Evolutionary conservation across 2,888 invertebrate species (phyloP).

Genomic region (Rhogogaster chlorosoma): DNA sequence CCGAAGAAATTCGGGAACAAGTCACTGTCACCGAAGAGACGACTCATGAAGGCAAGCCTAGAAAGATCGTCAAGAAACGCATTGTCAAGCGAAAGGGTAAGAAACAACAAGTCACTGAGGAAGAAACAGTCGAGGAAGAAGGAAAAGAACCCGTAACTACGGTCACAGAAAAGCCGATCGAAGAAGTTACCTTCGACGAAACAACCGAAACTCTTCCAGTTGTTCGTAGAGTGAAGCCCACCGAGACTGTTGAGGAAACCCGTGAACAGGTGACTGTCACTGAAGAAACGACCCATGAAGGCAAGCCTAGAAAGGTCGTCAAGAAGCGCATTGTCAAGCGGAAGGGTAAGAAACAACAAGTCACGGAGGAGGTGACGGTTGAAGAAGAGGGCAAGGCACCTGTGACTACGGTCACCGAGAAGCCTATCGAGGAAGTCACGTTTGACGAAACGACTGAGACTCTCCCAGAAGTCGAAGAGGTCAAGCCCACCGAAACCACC

Average conservation of each 20-base stretch:
- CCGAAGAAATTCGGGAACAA: constrained; percentile 63
- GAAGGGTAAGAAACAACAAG: constrained; percentile 76
- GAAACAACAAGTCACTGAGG: constrained; percentile 58
- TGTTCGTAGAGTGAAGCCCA: constrained; percentile 63
- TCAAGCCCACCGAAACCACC: constrained; percentile 57
- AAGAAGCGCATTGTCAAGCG: constrained; percentile 75
- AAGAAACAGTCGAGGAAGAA: too few relatives aligned
- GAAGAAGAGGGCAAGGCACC: constrained; percentile 77
- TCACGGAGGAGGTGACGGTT: constrained; percentile 78
- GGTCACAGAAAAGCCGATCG: neutral
- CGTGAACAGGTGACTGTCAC: constrained; percentile 71
- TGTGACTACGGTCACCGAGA: constrained; percentile 69
- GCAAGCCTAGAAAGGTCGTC: constrained; percentile 72
- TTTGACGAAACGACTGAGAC: constrained; percentile 3
- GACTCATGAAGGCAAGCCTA: constrained; percentile 65
- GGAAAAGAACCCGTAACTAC: too few relatives aligned
- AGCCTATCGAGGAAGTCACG: constrained; percentile 59
- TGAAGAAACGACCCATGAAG: constrained; percentile 75
- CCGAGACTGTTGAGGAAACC: constrained; percentile 66
- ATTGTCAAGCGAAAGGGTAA: constrained; percentile 56
- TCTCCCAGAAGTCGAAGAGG: constrained; percentile 43
- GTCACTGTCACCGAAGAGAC: constrained; percentile 63
- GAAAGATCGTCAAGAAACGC: constrained; percentile 53
- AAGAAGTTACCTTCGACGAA: constrained; percentile 49
- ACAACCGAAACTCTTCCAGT: constrained; percentile 59